Conservation (phyloP, 2,113 vertebrate species). For the Manacus vitellinus region DNA sequence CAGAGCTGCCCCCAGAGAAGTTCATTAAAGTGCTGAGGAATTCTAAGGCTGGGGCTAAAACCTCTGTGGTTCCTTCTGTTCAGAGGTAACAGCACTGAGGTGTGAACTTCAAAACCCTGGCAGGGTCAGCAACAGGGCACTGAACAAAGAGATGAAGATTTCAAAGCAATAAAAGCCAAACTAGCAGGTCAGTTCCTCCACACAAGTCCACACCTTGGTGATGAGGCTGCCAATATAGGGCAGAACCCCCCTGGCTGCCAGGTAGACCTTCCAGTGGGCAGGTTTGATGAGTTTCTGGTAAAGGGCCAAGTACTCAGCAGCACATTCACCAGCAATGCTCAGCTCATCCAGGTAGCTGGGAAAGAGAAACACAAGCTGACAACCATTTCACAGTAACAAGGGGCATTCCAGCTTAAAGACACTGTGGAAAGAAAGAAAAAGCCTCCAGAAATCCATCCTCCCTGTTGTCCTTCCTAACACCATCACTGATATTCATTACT, state of each 20-base stretch:
- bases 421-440: not conserved
- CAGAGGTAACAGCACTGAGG: not conserved
- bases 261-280: constrained; percentile 96
- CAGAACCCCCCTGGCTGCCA: constrained; percentile 93
- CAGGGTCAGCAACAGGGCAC: not conserved
- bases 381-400: not conserved
- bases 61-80: not conserved
- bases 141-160: not conserved
- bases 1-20: not conserved
- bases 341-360: constrained; percentile 94
- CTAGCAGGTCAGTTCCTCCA: not conserved
- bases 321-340: constrained; percentile 94
- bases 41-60: not conserved
- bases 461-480: not conserved
- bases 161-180: not conserved
- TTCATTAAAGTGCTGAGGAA: not conserved
- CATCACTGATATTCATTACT: not conserved
- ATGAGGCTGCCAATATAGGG: constrained; percentile 97
- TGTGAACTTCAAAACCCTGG: not conserved
- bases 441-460: not conserved
- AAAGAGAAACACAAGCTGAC: not conserved
- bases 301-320: constrained; percentile 91
- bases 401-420: not conserved
- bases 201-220: constrained; percentile 84
- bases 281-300: constrained; percentile 98